Percentiles rank a stretch among this genome's conserved stretches.
Evolutionary conservation across 2,888 invertebrate species (phyloP).

Genomic region (Trissolcus brochymenae): DNA sequence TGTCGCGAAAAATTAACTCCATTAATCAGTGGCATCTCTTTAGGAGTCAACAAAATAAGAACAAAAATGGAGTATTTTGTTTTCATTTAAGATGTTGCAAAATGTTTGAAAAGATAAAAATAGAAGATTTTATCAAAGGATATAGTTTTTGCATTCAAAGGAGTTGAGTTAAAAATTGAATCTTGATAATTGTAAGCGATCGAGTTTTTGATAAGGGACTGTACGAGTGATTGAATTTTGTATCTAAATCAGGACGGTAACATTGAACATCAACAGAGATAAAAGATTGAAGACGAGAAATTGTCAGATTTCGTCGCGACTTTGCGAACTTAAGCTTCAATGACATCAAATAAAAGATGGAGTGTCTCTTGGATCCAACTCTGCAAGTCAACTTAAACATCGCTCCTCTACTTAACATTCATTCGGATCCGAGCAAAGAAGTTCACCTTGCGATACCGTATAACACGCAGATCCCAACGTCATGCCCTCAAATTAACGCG

Average conservation of each 20-base stretch:
- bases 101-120: no score
- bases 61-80: no score
- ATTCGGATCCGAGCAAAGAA: conserved; percentile 42
- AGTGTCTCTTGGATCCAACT: conserved; percentile 41
- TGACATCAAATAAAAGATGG: conserved; percentile 52
- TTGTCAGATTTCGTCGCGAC: conserved; percentile 26
- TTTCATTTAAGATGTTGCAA: no score
- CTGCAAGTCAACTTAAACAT: conserved; percentile 47
- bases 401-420: conserved; percentile 44
- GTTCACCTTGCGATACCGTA: conserved; percentile 15
- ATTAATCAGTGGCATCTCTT: no score
- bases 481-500: conserved; percentile 17
- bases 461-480: conserved; percentile 21
- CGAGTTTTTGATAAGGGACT: conserved; percentile 19
- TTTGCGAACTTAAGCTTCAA: conserved; percentile 48
- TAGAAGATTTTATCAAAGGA: no score
- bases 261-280: conserved; percentile 38
- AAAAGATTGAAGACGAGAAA: conserved; percentile 44
- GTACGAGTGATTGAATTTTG: conserved; percentile 32
- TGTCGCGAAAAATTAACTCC: conserved; percentile 14
- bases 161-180: no score
- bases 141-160: no score
- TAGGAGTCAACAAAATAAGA: no score
- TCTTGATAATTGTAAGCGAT: conserved; percentile 17
- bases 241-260: conserved; percentile 21